phyloP scores from a whole-genome alignment of 2,888 invertebrate genomes.

The Polyommatus icarus region DNA sequence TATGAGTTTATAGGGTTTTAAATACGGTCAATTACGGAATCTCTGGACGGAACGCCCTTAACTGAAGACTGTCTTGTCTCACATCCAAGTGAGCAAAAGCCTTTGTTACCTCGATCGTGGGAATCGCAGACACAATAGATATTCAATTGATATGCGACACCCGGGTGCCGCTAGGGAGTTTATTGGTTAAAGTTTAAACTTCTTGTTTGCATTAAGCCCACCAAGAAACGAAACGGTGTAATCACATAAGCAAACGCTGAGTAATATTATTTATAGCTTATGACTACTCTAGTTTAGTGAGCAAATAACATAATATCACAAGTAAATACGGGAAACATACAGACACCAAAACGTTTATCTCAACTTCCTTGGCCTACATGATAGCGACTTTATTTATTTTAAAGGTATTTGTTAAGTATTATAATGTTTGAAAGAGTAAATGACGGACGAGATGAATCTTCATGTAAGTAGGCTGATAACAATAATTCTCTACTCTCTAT shows the following conservation, averaged over 20 bases:
- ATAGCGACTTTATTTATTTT: not conserved
- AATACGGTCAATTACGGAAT: too few relatives aligned
- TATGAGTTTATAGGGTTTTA: too few relatives aligned
- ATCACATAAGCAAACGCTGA: not conserved
- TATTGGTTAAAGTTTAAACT: not conserved
- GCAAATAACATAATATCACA: not conserved
- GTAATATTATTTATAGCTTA: not conserved
- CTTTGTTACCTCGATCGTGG: not conserved
- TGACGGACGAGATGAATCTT: not conserved
- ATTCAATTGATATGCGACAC: too few relatives aligned
- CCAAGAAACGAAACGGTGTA: not conserved
- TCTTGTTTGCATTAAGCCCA: not conserved
- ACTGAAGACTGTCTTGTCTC: too few relatives aligned
- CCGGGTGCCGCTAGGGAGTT: too few relatives aligned
- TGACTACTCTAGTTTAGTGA: not conserved
- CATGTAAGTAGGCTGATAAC: not conserved
- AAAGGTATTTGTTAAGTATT: not conserved
- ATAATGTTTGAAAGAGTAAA: not conserved
- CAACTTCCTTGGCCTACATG: constrained; percentile 5
- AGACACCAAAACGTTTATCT: not conserved
- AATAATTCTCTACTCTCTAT: not conserved
- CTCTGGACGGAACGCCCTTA: too few relatives aligned
- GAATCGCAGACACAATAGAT: too few relatives aligned
- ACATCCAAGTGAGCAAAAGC: not conserved
- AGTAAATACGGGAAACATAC: constrained; percentile 3